Base-by-base conservation (phyloP, 1,140 invertebrate genomes). In the Mylabris phalerata region DNA sequence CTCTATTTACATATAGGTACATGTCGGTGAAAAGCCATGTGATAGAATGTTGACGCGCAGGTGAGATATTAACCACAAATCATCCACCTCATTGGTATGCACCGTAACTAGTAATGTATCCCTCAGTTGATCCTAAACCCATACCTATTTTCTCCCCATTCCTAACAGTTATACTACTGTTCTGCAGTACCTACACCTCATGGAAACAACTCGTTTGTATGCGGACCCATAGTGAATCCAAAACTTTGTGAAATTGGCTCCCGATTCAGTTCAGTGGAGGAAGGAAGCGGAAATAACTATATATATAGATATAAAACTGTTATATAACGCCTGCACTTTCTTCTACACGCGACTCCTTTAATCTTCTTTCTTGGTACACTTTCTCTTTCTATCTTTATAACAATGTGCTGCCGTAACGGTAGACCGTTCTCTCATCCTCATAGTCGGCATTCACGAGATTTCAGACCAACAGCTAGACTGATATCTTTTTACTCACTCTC, bases 321-420 rank as follows among this genome's bases (percentile, higher is more conserved):
- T 48, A 48, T 51, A 52, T 40, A 58, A 38, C 57, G 27, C 49
- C 44, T 59, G 57, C 59, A 57, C 59, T 62, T 50, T 64, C 57
- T 49, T 19, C 19, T 55, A 52, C 57, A n/a, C 50, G 10, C 10
- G 11, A 47, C 11, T 63, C 66, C 73, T 74, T 74, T 80, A 81
- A 80, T 80, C 78, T 80, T 75, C 77, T 73, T 78, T 80, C 78
- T 77, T 11, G 3, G 79, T 80, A 80, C 79, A 80, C 79, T 80
- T 80, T 80, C 78, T 77, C 76, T 75, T 71, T 76, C 74, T 69
- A 75, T 78, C 78, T 80, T 79, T 79, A 78, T 80, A 78, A 77
- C 19, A 77, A 64, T 73, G 70, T 50, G 60, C 39, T 42, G 9
- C 41, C 13, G 13, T 13, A 13, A 13, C 13, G 13, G 13, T 1